phyloP scores from a whole-genome alignment of 1,140 invertebrate genomes.

The Nilaparvata lugens region DNA sequence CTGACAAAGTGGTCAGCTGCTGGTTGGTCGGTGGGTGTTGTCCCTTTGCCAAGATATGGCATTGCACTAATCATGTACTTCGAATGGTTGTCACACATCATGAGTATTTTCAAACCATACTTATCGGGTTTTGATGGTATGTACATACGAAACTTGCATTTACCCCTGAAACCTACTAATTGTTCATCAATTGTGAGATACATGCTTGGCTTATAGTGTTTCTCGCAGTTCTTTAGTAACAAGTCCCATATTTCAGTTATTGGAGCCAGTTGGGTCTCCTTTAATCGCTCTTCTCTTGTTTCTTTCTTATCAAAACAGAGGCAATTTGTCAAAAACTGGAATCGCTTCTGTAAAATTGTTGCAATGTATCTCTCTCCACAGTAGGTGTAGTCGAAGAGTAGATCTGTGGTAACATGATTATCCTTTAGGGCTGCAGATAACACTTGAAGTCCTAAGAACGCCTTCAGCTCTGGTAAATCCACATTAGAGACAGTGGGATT shows the following conservation, averaged over 20 bases:
- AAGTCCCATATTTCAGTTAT: not conserved
- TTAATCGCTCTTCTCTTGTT: not conserved
- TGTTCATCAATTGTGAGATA: not conserved
- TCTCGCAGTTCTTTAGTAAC: not conserved
- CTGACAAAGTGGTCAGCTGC: too few species aligned
- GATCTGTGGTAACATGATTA: conserved; percentile 24
- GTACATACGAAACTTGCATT: too few species aligned
- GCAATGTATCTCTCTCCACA: conserved; percentile 24
- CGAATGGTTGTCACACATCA: too few species aligned
- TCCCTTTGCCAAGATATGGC: too few species aligned
- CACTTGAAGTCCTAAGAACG: conserved; percentile 23
- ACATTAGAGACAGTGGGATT: not conserved
- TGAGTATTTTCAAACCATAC: too few species aligned
- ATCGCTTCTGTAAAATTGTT: conserved; percentile 28
- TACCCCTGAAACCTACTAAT: not conserved
- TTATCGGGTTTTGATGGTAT: too few species aligned
- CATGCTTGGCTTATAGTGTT: not conserved
- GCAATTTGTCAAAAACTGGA: conserved; percentile 27
- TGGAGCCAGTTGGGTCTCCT: not conserved
- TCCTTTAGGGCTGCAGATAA: conserved; percentile 24
- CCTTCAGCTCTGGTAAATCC: conserved; percentile 13
- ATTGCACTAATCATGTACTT: too few species aligned
- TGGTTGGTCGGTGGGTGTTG: too few species aligned
- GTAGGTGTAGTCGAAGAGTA: conserved; percentile 22
- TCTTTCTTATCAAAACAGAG: not conserved